Evolutionary conservation across 1,140 invertebrate genomes (phyloP).

Genomic region (Drosophila subobscura): DNA sequence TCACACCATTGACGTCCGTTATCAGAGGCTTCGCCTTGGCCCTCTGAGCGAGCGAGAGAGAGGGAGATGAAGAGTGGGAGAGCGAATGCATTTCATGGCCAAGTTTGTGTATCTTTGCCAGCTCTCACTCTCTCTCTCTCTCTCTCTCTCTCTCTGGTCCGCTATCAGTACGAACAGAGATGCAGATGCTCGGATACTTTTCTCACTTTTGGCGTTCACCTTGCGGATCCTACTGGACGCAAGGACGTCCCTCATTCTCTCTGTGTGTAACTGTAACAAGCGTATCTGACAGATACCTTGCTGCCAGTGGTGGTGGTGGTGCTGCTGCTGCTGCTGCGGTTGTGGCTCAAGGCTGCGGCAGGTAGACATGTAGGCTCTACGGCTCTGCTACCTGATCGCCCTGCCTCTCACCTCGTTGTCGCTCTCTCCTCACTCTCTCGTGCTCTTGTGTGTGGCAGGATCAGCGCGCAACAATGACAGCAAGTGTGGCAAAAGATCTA

Average conservation of each 20-base stretch:
- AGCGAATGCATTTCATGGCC: conserved; percentile 36
- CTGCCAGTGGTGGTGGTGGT: conserved; percentile 4
- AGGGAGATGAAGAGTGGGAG: not conserved
- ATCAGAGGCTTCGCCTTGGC: conserved; percentile 22
- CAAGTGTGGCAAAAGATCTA: conserved; percentile 56
- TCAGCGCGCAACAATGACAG: conserved; percentile 35
- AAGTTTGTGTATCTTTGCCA: conserved; percentile 14
- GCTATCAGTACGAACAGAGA: conserved; percentile 24
- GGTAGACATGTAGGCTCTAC: conserved; percentile 35
- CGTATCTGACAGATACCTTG: conserved; percentile 51
- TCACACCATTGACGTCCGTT: not conserved
- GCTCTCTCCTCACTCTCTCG: conserved; percentile 1
- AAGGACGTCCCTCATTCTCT: conserved; percentile 29
- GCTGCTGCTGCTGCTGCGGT: conserved; percentile 15
- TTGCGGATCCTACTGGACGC: conserved; percentile 10
- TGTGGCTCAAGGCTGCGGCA: conserved; percentile 66
- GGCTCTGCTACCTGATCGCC: conserved; percentile 33
- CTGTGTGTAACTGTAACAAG: conserved; percentile 59
- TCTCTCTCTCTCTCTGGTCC: no score
- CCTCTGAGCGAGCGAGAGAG: not conserved
- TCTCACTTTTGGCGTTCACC: conserved; percentile 34
- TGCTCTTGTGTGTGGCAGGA: conserved; percentile 19
- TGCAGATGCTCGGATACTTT: conserved; percentile 15
- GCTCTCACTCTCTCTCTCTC: no score
- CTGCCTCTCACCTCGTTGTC: conserved; percentile 47